Base-by-base conservation (phyloP, 2,888 invertebrate species). In the Amphiduros pacificus region DNA sequence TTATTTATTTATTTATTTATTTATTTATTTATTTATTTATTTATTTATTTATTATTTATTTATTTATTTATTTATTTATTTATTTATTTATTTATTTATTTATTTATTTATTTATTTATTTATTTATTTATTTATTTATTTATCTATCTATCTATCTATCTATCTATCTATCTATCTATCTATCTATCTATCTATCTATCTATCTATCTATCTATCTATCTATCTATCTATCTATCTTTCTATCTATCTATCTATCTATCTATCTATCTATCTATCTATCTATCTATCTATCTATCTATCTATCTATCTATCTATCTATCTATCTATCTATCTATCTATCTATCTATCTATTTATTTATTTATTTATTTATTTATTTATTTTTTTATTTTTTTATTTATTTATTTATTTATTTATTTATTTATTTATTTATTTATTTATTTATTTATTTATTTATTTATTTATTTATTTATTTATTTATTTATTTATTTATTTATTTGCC, bases 401-500 rank as follows among this genome's bases (percentile, higher is more conserved):
- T 36, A 36, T 11, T 17, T 36, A 36, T 36, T 17, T 36, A 36
- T 11, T 36, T 36, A 36, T 36, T 36, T 36, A 11, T 17, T 36
- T 17, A 36, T n/a, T n/a, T n/a, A 52, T 52, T 28, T 52, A 52
- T 52, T 28, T 52, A 52, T 52, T 28, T 52, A 52, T 52, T 28
- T 52, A 52, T 52, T 28, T 52, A 52, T 52, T 28, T 52, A 52
- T 52, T 28, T 52, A 52, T 52, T 28, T 52, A 51, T 50, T n/a
- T 50, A 50, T 24, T n/a, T 50, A 50, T 50, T n/a, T 24, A 50
- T 51, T 24, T 5, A 20, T 20, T 36, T 36, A 36, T 9, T 36
- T 9, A 9, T 14, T 36, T 14, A 14, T 9, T 14, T 14, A 14
- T 14, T 36, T 14, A 14, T 14, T 36, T 14, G 9, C 20, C 49